Percentiles rank a stretch among this genome's conserved stretches.
Evolutionary conservation across 2,113 vertebrate species (phyloP).

Genomic region (Psilopsiagon aurifrons): DNA sequence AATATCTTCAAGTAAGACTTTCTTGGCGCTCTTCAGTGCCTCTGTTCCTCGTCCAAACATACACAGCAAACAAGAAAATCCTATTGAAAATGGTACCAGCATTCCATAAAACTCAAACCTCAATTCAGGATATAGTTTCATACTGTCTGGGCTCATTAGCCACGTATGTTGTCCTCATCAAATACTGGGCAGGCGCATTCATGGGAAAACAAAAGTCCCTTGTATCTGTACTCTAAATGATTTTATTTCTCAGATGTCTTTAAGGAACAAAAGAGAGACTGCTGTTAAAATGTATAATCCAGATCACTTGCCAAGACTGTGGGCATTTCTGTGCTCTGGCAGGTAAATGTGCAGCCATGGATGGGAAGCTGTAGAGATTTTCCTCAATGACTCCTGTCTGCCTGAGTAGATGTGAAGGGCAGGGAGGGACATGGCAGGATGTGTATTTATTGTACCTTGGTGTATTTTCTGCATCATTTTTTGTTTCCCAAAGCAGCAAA

Average conservation of each 20-base stretch:
- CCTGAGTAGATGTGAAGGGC: background rate
- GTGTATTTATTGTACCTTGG: background rate
- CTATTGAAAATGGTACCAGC: background rate
- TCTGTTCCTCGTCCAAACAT: background rate
- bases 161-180: background rate
- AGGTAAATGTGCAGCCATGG: background rate
- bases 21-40: background rate
- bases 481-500: background rate
- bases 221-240: background rate
- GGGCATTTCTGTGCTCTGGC: background rate
- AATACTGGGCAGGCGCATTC: background rate
- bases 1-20: background rate
- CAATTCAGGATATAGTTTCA: background rate
- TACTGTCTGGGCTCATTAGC: background rate
- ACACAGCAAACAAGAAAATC: background rate
- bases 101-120: background rate
- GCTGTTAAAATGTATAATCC: background rate
- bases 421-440: background rate
- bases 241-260: background rate
- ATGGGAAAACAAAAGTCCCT: background rate
- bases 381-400: background rate
- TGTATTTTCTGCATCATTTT: background rate
- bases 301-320: background rate
- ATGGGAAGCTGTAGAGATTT: background rate
- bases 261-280: background rate